Evolutionary conservation across 2,888 invertebrate species (phyloP), one percentile per base, ranked within the genome.

Genomic region (Ariolimax columbianus): DNA sequence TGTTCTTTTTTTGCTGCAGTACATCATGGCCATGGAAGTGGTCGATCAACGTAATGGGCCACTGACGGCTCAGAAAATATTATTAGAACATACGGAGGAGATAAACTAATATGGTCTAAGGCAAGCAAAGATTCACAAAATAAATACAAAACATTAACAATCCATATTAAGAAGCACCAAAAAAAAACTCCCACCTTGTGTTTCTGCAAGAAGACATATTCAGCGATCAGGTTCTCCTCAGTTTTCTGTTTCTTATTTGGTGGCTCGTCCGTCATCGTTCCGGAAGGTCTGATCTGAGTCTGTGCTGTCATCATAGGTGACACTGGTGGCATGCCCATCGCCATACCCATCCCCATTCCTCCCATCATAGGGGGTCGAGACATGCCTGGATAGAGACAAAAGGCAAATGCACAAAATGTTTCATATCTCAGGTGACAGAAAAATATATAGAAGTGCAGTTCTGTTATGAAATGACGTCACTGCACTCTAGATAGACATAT

Each of bases 211-310:
- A 97, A 98, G 81, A 97, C 96, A 83, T 96, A 95, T 95, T 99
- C 99, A 0, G 98, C 97, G 89, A 99, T 96, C 17, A 99, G 95
- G 77, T 97, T 96, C 92, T 99, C 99, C 94, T 99, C 99, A 0
- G 97, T 97, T 88, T 98, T 96, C 87, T 97, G 95, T 93, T 97
- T 97, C 95, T 99, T 99, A 86, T 96, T 95, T 0, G 97, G 96
- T 0, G 98, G 98, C 91, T 97, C 98, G 86, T 98, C 98, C 36
- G 93, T 92, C 19, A 97, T 84, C 33, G 85, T 87, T 19, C 87
- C 85, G 33, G 87, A 86, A n/a, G 88, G 89, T 30, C 75, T 63
- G 1, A 85, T 77, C 7, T 83, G 88, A 6, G 88, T 89, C n/a
- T 88, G 88, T 7, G 83, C 82, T n/a, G 72, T 84, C 73, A 81